Conservation (phyloP, 2,113 vertebrate species). For the Athene cunicularia region DNA sequence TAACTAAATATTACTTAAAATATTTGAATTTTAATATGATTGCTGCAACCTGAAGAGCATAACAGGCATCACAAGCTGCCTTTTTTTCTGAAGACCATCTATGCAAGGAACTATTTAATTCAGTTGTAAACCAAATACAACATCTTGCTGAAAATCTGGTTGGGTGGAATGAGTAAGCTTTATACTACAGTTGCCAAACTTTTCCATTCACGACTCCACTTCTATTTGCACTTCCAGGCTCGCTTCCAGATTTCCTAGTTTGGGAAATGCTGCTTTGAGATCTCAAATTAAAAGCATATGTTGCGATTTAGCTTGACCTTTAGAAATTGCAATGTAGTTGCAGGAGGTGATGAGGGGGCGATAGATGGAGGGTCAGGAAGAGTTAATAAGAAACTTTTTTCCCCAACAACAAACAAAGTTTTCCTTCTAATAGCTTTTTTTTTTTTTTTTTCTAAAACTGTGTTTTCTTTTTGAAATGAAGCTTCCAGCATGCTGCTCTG, state of each 20-base stretch:
- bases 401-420: background rate
- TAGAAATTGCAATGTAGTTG: background rate
- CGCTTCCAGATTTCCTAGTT: slow-evolving; percentile 35
- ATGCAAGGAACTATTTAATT: background rate
- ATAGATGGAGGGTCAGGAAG: background rate
- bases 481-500: background rate
- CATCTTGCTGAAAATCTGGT: slow-evolving; percentile 29
- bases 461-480: background rate
- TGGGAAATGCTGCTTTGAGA: background rate
- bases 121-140: background rate
- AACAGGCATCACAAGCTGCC: background rate
- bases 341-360: background rate
- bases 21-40: background rate
- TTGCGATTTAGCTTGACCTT: slow-evolving; percentile 39
- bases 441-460: too few species aligned
- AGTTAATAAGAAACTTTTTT: background rate
- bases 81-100: background rate
- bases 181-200: slow-evolving; percentile 19
- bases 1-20: background rate
- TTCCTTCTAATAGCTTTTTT: background rate
- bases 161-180: slow-evolving; percentile 33
- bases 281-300: slow-evolving; percentile 27
- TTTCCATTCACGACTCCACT: slow-evolving; percentile 39
- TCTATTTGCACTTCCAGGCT: slow-evolving; percentile 13
- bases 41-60: background rate